Evolutionary conservation across 2,113 vertebrate species (phyloP).

Genomic region (Salvelinus namaycush): DNA sequence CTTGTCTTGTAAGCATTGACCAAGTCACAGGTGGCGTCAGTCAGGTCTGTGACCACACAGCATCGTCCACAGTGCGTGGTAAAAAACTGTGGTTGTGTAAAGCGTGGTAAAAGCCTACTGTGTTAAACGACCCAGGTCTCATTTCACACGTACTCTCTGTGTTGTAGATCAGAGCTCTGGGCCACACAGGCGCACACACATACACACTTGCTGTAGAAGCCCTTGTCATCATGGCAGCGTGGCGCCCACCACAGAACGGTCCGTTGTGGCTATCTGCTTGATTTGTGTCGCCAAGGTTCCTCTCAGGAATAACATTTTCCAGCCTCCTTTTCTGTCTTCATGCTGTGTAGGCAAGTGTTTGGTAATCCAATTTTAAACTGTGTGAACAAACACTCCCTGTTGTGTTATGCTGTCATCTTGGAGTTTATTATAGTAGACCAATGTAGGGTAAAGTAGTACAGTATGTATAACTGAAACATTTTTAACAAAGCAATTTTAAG

Average conservation of each 20-base stretch:
- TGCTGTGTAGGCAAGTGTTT: conserved; percentile 48
- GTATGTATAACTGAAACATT: too few species aligned
- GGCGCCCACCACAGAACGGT: conserved; percentile 36
- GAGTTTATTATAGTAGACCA: neutral
- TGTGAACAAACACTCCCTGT: conserved; percentile 43
- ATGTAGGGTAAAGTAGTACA: neutral
- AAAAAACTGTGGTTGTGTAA: neutral
- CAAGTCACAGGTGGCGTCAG: conserved; percentile 33
- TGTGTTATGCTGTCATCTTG: conserved; percentile 12
- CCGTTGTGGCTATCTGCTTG: conserved; percentile 53
- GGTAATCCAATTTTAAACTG: conserved; percentile 58
- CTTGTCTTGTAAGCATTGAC: conserved; percentile 14
- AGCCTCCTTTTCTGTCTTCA: conserved; percentile 26
- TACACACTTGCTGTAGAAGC: conserved; percentile 3
- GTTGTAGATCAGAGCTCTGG: neutral
- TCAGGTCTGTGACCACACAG: conserved; percentile 34
- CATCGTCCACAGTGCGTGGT: conserved; percentile 43
- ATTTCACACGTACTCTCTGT: conserved; percentile 54
- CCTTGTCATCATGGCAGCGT: conserved; percentile 12
- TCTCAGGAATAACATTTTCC: conserved; percentile 47
- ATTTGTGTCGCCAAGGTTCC: conserved; percentile 54
- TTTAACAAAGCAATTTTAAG: neutral
- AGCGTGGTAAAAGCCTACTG: conserved; percentile 55
- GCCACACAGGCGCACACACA: neutral
- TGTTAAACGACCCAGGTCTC: conserved; percentile 44